Evolutionary conservation across 2,113 vertebrate genomes (phyloP).

Genomic region (Paramormyrops kingsleyae): DNA sequence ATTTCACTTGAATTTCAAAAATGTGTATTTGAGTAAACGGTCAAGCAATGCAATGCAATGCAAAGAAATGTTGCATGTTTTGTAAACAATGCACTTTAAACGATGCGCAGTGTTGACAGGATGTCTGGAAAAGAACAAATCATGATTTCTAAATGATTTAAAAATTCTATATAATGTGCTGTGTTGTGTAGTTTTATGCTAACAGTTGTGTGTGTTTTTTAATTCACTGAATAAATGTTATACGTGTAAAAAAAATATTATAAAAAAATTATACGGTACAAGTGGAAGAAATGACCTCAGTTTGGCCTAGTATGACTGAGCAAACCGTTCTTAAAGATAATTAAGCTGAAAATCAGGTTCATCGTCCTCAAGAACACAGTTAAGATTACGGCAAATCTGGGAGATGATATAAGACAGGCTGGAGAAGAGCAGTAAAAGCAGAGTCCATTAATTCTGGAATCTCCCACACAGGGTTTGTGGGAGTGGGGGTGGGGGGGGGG

Average conservation of each 20-base stretch:
- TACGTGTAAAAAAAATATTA: background rate
- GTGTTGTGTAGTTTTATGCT: background rate
- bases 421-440: background rate
- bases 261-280: background rate
- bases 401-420: slow-evolving; percentile 6
- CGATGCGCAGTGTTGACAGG: background rate
- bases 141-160: background rate
- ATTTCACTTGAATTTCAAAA: background rate
- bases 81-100: background rate
- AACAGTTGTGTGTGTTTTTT: background rate
- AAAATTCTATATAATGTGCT: background rate
- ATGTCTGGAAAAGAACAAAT: background rate
- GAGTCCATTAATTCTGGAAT: slow-evolving; percentile 5
- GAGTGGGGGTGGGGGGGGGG: background rate
- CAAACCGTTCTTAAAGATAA: background rate
- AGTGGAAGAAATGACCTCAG: background rate
- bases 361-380: background rate
- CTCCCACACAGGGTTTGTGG: background rate
- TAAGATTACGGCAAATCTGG: background rate
- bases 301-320: background rate
- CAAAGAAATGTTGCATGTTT: background rate
- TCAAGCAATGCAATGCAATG: background rate
- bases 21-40: background rate
- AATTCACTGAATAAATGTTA: background rate
- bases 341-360: background rate